Conservation (phyloP, 2,797 vertebrate species). For the Podargus strigoides region DNA sequence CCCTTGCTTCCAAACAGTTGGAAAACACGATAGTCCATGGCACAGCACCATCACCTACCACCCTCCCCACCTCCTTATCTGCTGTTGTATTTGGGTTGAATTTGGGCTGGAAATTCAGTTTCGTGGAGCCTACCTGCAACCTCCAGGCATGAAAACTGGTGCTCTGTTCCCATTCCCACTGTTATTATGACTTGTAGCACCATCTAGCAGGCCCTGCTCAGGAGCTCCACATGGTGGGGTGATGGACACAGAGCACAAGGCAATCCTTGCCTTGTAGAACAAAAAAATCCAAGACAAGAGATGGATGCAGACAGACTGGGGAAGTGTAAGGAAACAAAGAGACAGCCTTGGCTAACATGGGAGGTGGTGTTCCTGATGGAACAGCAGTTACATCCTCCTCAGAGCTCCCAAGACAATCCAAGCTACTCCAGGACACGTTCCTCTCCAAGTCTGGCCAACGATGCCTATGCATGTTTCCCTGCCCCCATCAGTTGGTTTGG, state of each 20-base stretch:
- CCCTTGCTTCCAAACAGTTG: background rate
- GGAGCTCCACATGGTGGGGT: background rate
- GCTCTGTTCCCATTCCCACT: background rate
- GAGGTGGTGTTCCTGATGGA: background rate
- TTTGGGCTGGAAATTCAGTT: background rate
- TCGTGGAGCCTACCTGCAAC: background rate
- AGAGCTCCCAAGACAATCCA: background rate
- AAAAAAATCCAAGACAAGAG: background rate
- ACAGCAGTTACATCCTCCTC: background rate
- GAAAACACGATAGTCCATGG: background rate
- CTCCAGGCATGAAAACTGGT: background rate
- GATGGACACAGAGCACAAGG: background rate
- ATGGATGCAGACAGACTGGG: background rate
- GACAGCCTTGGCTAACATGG: background rate
- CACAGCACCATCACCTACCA: background rate
- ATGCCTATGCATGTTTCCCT: background rate
- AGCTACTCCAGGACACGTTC: accelerated
- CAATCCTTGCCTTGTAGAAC: background rate
- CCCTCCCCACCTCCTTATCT: background rate
- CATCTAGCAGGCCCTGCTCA: background rate
- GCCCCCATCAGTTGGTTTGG: accelerated
- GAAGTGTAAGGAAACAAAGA: background rate
- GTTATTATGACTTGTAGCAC: background rate
- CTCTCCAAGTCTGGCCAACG: background rate
- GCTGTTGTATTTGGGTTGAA: background rate